Percentiles rank a stretch among this genome's conserved stretches.
Conservation (phyloP, 2,888 invertebrate genomes). For the Xestia ashworthii region DNA sequence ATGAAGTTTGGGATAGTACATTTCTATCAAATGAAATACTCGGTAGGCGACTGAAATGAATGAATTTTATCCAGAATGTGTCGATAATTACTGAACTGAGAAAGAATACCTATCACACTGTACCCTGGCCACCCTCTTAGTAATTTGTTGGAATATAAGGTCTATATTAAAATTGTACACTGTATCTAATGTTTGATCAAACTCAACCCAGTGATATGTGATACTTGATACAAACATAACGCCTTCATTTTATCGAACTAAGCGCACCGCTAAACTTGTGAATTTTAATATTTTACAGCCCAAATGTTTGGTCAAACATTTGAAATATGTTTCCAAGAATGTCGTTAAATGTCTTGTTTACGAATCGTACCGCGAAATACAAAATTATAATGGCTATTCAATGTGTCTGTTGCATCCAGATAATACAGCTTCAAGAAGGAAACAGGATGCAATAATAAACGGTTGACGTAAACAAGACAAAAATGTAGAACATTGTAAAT, state of each 20-base stretch:
- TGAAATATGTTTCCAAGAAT: constrained; percentile 59
- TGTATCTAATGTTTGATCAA: constrained; percentile 66
- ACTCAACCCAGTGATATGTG: constrained; percentile 40
- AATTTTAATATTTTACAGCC: constrained; percentile 53
- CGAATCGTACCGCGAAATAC: background rate
- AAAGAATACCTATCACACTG: background rate
- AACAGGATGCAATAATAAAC: background rate
- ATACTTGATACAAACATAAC: constrained; percentile 16
- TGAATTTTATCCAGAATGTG: background rate
- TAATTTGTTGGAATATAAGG: constrained; percentile 40
- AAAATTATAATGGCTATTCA: background rate
- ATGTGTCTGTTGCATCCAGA: background rate
- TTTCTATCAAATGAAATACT: background rate
- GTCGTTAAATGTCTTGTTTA: constrained; percentile 62
- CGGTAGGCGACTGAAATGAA: background rate
- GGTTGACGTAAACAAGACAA: constrained; percentile 53
- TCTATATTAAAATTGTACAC: constrained; percentile 31
- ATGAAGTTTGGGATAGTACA: background rate
- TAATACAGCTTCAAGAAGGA: background rate
- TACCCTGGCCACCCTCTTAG: constrained; percentile 39
- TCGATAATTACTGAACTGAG: background rate
- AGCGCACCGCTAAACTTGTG: constrained; percentile 36
- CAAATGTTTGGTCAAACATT: constrained; percentile 66
- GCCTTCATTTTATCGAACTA: constrained; percentile 41
- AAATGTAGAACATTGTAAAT: constrained; percentile 69